phyloP scores from a whole-genome alignment of 2,797 vertebrate genomes.

The Heterohyrax brucei region DNA sequence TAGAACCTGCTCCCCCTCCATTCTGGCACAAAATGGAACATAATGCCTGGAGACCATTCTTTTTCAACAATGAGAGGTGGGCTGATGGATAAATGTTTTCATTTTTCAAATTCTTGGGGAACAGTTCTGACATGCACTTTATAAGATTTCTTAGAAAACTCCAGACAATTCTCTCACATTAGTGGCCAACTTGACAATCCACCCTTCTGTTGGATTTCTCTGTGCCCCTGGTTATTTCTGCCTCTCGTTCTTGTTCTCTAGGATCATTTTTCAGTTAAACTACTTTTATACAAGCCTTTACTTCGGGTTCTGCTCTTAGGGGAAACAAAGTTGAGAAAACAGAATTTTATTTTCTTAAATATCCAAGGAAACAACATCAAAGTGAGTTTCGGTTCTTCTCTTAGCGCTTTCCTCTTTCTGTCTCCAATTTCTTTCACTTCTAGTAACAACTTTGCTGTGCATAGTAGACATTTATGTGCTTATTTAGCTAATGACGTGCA shows the following conservation, averaged over 20 bases:
- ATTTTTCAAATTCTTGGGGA: not conserved
- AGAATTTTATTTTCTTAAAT: not conserved
- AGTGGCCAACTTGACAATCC: not conserved
- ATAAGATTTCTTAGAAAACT: not conserved
- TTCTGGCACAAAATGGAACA: not conserved
- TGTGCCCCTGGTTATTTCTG: not conserved
- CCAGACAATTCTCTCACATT: not conserved
- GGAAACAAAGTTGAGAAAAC: not conserved
- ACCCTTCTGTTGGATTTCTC: not conserved
- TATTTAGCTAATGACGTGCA: not conserved
- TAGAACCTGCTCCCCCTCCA: not conserved
- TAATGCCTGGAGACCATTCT: not conserved
- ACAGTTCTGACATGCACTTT: not conserved
- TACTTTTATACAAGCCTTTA: not conserved
- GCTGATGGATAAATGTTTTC: not conserved
- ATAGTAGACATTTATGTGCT: not conserved
- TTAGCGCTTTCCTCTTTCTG: not conserved
- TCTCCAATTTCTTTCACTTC: not conserved
- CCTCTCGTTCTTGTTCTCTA: not conserved
- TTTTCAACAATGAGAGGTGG: not conserved
- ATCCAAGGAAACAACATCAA: not conserved
- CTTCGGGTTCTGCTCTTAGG: not conserved
- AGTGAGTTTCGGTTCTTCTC: not conserved
- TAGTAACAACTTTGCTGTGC: not conserved
- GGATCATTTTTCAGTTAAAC: not conserved